Evolutionary conservation across 1,140 invertebrate species (phyloP).

Genomic region (Drosophila burlai): DNA sequence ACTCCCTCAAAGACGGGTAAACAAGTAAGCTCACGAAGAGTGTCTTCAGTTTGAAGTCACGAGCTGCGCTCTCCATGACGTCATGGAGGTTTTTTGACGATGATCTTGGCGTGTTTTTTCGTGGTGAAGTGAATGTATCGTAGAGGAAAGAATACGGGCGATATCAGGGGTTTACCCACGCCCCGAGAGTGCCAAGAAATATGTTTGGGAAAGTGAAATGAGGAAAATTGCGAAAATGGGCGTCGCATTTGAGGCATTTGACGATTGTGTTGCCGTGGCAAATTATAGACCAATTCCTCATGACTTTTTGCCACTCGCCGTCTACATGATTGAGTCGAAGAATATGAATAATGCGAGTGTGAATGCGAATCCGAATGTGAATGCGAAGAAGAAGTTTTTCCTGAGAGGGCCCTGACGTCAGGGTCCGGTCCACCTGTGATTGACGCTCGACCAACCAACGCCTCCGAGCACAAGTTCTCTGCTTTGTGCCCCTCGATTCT

Average conservation of each 20-base stretch:
- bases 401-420: slow-evolving; percentile 60
- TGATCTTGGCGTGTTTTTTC: slow-evolving; percentile 43
- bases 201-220: slow-evolving; percentile 34
- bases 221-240: slow-evolving; percentile 50
- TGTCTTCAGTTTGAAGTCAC: slow-evolving; percentile 55
- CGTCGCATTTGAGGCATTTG: slow-evolving; percentile 34
- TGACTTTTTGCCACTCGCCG: slow-evolving; percentile 42
- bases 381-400: slow-evolving; percentile 19
- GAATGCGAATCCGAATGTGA: slow-evolving; percentile 13
- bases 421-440: slow-evolving; percentile 64
- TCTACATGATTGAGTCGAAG: slow-evolving; percentile 36
- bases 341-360: slow-evolving; percentile 34
- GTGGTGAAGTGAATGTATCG: neutral
- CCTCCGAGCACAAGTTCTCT: slow-evolving; percentile 19
- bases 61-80: slow-evolving; percentile 54
- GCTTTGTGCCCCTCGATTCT: slow-evolving; percentile 11
- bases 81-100: slow-evolving; percentile 58
- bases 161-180: slow-evolving; percentile 55
- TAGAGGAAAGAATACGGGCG: neutral
- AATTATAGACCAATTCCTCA: slow-evolving; percentile 58
- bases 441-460: slow-evolving; percentile 56
- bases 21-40: slow-evolving; percentile 13
- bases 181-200: slow-evolving; percentile 48
- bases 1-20: slow-evolving; percentile 11
- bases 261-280: slow-evolving; percentile 61